These are phyloP conservation scores for Lapara coniferarum DNA, from an alignment of 2,888 invertebrate species.

Conservation along the genomic window DNA sequence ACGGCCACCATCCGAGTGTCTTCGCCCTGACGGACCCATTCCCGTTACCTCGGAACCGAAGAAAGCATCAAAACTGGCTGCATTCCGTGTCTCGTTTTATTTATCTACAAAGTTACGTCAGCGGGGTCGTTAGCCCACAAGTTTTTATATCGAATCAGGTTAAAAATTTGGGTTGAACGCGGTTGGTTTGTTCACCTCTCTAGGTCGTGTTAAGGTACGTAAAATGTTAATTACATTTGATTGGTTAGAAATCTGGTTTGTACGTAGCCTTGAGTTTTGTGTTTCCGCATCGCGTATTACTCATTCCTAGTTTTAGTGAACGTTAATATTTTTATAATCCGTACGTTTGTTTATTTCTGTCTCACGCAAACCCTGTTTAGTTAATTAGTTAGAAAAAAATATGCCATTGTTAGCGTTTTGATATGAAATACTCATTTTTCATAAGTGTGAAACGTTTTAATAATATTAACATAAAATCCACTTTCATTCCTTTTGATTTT, in stretches of 20 bases:
- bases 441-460: neutral
- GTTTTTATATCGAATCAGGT: conserved; percentile 75
- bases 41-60: conserved; percentile 50
- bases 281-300: neutral
- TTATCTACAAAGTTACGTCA: conserved; percentile 67
- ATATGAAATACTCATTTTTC: neutral
- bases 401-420: neutral
- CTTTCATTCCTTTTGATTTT: neutral
- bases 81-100: conserved; percentile 67
- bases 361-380: conserved; percentile 8
- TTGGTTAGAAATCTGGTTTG: conserved; percentile 15
- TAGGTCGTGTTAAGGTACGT: conserved; percentile 61
- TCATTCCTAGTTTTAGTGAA: neutral
- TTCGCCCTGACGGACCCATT: conserved; percentile 37
- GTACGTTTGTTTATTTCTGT: conserved; percentile 2
- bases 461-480: neutral
- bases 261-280: conserved; percentile 6
- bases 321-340: neutral
- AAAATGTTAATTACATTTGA: conserved; percentile 13
- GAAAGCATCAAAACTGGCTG: conserved; percentile 59
- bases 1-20: conserved; percentile 38
- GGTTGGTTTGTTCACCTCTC: conserved; percentile 76
- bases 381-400: conserved; percentile 2
- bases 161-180: conserved; percentile 78
- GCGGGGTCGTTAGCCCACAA: conserved; percentile 66